These are phyloP conservation scores for Hemicordylus capensis DNA, from an alignment of 2,113 vertebrate genomes.

Conservation along the genomic window DNA sequence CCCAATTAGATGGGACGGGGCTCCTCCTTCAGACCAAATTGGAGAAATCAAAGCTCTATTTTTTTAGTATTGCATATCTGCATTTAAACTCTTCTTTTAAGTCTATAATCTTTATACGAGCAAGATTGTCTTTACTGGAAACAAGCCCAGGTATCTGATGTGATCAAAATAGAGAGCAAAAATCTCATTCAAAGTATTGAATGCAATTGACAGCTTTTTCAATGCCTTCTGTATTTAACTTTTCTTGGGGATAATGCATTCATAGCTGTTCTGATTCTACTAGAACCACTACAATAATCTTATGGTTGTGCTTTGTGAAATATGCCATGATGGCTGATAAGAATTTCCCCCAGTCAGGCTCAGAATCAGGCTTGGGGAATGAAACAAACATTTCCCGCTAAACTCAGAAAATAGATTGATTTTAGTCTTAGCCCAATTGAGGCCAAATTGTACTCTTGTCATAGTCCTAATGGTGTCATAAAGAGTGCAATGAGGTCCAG, in stretches of 20 bases:
- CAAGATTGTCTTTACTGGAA: background rate
- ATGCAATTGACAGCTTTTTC: background rate
- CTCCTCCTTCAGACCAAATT: background rate
- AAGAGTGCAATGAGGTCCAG: no score
- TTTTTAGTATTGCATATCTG: background rate
- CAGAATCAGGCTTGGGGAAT: no score
- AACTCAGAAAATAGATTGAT: no score
- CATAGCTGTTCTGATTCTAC: background rate
- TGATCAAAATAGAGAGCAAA: background rate
- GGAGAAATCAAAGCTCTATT: background rate
- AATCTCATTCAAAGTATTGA: background rate
- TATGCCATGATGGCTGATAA: background rate
- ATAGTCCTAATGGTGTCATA: no score
- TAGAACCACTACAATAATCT: background rate
- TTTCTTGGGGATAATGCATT: background rate
- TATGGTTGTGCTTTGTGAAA: background rate
- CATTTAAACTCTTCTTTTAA: background rate
- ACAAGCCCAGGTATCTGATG: background rate
- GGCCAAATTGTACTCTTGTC: no score
- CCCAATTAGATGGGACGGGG: constrained; percentile 6
- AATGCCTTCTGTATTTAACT: background rate
- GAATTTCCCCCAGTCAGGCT: no score
- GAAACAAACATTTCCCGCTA: no score
- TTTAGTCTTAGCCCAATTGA: no score
- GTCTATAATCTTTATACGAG: background rate